These are phyloP conservation scores for Pollenia amentaria DNA, from an alignment of 2,888 invertebrate species.

Conservation along the genomic window DNA sequence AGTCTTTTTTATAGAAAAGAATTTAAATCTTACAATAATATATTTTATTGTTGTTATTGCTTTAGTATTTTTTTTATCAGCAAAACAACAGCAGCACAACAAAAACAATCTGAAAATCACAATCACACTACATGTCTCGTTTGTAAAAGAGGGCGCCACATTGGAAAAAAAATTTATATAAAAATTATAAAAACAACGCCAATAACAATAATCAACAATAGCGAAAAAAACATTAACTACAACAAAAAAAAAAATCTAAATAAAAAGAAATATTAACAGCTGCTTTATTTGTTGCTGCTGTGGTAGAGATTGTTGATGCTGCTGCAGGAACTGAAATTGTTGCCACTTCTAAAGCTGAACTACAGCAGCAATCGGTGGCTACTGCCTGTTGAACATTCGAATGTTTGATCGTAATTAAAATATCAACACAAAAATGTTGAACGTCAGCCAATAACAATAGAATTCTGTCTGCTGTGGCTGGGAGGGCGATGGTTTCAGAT, in stretches of 20 bases:
- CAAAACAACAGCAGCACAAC: conserved; percentile 49
- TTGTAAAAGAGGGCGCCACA: conserved; percentile 74
- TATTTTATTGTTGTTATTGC: conserved; percentile 44
- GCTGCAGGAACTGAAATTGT: conserved; percentile 35
- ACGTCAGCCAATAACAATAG: conserved; percentile 78
- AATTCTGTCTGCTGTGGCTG: conserved; percentile 51
- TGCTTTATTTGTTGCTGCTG: conserved; percentile 63
- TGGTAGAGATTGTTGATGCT: conserved; percentile 24
- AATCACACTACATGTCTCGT: conserved; percentile 65
- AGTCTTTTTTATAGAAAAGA: conserved; percentile 53
- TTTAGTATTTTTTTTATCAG: conserved; percentile 62
- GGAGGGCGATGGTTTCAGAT: conserved; percentile 56
- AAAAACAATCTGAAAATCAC: conserved; percentile 60
- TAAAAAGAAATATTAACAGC: conserved; percentile 61
- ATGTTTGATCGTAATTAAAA: conserved; percentile 75
- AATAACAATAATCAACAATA: conserved; percentile 56
- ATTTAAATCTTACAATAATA: conserved; percentile 62
- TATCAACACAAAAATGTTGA: conserved; percentile 75
- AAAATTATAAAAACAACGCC: conserved; percentile 40
- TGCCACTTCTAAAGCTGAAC: neutral
- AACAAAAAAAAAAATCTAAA: conserved; percentile 38
- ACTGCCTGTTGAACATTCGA: conserved; percentile 49
- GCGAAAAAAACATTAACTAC: conserved; percentile 36
- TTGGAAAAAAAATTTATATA: conserved; percentile 41
- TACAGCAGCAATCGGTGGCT: neutral